phyloP scores from a whole-genome alignment of 2,888 invertebrate genomes.

The Scrobipalpa atriplicella region DNA sequence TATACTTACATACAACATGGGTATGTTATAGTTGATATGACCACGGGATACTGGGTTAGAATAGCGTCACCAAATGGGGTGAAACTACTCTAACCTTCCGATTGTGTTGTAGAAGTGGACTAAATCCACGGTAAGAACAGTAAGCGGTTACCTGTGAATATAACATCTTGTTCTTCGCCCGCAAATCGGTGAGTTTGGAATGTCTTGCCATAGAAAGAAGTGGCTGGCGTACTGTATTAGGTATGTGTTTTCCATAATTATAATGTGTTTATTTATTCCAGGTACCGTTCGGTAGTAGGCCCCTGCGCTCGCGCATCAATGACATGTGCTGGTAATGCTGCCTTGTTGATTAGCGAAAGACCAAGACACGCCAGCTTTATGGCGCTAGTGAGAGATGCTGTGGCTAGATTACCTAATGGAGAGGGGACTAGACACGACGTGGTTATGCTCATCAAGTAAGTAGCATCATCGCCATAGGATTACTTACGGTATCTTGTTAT shows the following conservation, averaged over 20 bases:
- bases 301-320: conserved; percentile 64
- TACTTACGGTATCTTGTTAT: too few species aligned
- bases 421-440: conserved; percentile 97
- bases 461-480: not conserved
- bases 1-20: conserved; percentile 95
- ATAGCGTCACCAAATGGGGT: too few species aligned
- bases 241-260: not conserved
- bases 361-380: conserved; percentile 96
- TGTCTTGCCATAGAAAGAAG: too few species aligned
- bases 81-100: too few species aligned
- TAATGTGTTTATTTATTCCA: conserved; percentile 34
- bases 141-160: too few species aligned
- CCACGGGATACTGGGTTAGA: too few species aligned
- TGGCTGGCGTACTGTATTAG: too few species aligned
- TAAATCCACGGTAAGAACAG: too few species aligned
- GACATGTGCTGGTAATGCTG: conserved; percentile 85
- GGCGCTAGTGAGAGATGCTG: conserved; percentile 96
- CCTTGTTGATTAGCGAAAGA: conserved; percentile 88
- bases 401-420: conserved; percentile 96
- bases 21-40: conserved; percentile 83
- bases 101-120: too few species aligned
- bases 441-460: conserved; percentile 88
- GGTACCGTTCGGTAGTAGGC: conserved; percentile 67
- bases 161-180: too few species aligned
- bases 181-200: too few species aligned